Evolutionary conservation across 2,797 vertebrate species (phyloP).

Genomic region (Sarcoramphus papa): DNA sequence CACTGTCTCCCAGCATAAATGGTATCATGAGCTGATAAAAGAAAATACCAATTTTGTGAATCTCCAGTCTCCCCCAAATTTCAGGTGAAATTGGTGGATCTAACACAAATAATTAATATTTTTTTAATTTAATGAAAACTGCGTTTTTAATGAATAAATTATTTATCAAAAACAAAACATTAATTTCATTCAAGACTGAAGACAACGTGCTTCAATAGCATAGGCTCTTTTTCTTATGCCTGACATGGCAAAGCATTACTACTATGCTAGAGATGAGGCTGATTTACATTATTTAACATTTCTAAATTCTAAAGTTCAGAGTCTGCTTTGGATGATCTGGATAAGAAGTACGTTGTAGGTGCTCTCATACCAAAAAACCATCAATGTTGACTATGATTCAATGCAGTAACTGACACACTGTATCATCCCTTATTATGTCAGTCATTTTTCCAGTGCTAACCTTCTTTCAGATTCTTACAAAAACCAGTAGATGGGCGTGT

Average conservation of each 20-base stretch:
- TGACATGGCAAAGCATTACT: background rate
- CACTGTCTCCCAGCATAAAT: background rate
- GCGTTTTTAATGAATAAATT: background rate
- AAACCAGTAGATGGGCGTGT: background rate
- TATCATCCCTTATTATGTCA: background rate
- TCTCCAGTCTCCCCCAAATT: background rate
- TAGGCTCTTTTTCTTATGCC: background rate
- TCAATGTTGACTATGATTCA: background rate
- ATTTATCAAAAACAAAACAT: background rate
- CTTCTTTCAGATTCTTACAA: background rate
- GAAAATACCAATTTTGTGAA: background rate
- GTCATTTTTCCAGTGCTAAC: background rate
- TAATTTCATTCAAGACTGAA: background rate
- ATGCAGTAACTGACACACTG: background rate
- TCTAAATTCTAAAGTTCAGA: background rate
- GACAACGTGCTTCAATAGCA: background rate
- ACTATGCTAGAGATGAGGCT: background rate
- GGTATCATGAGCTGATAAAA: background rate
- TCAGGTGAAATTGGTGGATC: background rate
- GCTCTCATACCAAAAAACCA: background rate
- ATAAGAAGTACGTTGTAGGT: background rate
- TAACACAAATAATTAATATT: background rate
- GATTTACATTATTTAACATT: background rate
- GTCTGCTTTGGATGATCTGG: background rate
- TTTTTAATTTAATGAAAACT: background rate